phyloP scores from a whole-genome alignment of 2,888 invertebrate genomes.

The Gonocerus acuteangulatus region DNA sequence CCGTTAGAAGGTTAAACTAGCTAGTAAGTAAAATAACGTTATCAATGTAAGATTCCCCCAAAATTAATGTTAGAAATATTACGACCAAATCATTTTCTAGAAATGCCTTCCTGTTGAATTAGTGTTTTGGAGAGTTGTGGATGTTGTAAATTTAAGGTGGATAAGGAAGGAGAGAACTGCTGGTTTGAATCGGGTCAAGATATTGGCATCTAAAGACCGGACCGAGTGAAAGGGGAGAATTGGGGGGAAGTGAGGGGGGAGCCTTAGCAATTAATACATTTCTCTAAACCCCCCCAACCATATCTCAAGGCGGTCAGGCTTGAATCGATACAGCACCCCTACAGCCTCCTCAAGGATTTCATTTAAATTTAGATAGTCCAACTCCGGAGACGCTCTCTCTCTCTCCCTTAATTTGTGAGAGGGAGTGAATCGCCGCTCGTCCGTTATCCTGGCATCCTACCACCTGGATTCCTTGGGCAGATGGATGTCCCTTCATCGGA shows the following conservation, averaged over 20 bases:
- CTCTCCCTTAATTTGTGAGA: no score
- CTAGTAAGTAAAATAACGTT: no score
- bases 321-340: constrained; percentile 3
- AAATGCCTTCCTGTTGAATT: no score
- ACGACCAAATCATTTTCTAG: no score
- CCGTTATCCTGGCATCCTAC: no score
- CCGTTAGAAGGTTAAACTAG: no score
- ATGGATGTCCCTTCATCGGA: no score
- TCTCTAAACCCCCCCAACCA: constrained; percentile 20
- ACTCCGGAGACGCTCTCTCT: not conserved
- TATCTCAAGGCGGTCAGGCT: constrained; percentile 24
- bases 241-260: not conserved
- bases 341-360: not conserved
- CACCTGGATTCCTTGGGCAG: no score
- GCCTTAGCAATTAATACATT: constrained; percentile 22
- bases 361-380: constrained; percentile 4
- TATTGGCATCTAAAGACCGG: not conserved
- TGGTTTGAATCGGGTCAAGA: not conserved
- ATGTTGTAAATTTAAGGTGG: not conserved
- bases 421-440: no score
- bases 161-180: not conserved
- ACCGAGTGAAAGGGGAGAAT: not conserved
- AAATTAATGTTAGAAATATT: no score
- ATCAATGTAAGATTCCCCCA: no score
- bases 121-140: no score